phyloP scores from a whole-genome alignment of 1,140 invertebrate genomes.

The Lethrus apterus region DNA sequence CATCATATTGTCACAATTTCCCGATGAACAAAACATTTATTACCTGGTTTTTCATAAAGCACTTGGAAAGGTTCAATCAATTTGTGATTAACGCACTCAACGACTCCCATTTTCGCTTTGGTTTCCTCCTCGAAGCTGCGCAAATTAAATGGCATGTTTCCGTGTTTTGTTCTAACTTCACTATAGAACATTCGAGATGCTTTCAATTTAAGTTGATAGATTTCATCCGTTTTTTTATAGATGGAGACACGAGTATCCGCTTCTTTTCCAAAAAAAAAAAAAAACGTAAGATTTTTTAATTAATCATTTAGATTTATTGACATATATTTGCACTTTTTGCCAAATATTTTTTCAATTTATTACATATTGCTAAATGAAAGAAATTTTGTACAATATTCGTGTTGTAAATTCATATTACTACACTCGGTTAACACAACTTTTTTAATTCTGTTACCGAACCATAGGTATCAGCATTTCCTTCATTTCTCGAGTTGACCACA shows the following conservation, averaged over 20 bases:
- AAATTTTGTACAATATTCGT: no score
- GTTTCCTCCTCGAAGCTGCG: conserved; percentile 93
- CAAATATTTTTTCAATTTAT: no score
- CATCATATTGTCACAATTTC: conserved; percentile 15
- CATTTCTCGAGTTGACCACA: no score
- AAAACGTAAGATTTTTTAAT: no score
- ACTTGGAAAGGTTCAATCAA: conserved; percentile 96
- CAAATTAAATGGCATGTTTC: conserved; percentile 88
- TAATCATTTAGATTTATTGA: no score
- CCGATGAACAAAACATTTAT: conserved; percentile 20
- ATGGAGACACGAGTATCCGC: conserved; percentile 92
- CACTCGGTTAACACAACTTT: no score
- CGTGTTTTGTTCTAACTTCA: conserved; percentile 90
- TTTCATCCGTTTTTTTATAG: conserved; percentile 97
- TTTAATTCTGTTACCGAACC: no score
- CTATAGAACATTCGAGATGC: conserved; percentile 91
- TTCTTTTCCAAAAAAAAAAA: conserved; percentile 61
- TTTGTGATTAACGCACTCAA: conserved; percentile 97
- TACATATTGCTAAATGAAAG: no score
- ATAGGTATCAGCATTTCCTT: neutral
- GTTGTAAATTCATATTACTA: no score
- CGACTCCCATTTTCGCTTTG: conserved; percentile 94
- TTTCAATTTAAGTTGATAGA: conserved; percentile 95
- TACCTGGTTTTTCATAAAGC: conserved; percentile 56
- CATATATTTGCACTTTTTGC: no score